Evolutionary conservation across 2,888 invertebrate species (phyloP).

Genomic region (Incurvaria masculella): DNA sequence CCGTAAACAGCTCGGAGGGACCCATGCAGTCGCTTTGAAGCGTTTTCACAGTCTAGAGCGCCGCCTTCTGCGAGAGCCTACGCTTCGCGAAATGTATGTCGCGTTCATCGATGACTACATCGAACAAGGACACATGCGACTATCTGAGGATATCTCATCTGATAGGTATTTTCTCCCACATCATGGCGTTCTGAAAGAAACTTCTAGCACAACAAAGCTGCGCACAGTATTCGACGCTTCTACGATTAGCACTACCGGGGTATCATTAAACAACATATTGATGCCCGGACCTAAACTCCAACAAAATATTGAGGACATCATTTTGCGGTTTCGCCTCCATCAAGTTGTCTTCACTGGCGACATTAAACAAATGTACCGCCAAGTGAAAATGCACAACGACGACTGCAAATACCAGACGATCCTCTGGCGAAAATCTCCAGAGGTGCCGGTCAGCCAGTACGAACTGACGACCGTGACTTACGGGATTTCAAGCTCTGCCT

Average conservation of each 20-base stretch:
- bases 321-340: slow-evolving; percentile 15
- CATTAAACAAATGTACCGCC: slow-evolving; percentile 18
- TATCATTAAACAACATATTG: slow-evolving; percentile 13
- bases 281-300: slow-evolving; percentile 15
- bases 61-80: not conserved
- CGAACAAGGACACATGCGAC: not conserved
- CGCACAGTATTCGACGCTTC: slow-evolving; percentile 12
- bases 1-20: not conserved
- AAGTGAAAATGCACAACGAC: slow-evolving; percentile 11
- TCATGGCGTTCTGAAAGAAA: slow-evolving; percentile 10
- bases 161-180: slow-evolving; percentile 7
- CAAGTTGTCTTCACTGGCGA: slow-evolving; percentile 17
- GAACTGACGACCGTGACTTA: slow-evolving; percentile 16
- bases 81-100: not conserved
- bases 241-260: not conserved
- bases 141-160: not conserved
- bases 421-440: slow-evolving; percentile 15
- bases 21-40: slow-evolving; percentile 1
- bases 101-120: not conserved
- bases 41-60: slow-evolving; percentile 7
- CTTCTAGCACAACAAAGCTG: slow-evolving; percentile 7
- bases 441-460: slow-evolving; percentile 13
- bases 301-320: slow-evolving; percentile 14
- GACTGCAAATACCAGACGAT: slow-evolving; percentile 16
- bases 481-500: slow-evolving; percentile 14